Percentiles rank a stretch among this genome's conserved stretches.
Evolutionary conservation across 2,797 vertebrate genomes (phyloP).

Genomic region (Myoxocephalus aenaeus): DNA sequence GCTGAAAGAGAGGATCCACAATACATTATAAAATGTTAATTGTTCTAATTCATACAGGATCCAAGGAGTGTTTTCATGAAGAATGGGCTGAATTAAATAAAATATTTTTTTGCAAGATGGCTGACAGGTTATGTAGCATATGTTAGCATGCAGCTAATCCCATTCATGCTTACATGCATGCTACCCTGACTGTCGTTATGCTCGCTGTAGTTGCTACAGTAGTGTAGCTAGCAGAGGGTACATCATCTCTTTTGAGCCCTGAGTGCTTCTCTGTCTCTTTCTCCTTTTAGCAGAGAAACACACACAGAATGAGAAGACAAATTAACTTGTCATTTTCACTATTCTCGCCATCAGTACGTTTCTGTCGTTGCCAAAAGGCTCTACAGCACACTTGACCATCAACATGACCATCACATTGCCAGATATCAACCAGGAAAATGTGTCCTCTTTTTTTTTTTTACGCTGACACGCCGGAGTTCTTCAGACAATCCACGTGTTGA

Average conservation of each 20-base stretch:
- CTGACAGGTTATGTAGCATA: neutral
- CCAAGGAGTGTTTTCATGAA: neutral
- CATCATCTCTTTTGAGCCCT: neutral
- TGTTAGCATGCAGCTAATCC: neutral
- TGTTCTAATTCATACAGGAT: neutral
- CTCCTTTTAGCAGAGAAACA: neutral
- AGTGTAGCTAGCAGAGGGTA: too few relatives aligned
- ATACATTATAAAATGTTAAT: neutral
- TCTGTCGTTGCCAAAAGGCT: neutral
- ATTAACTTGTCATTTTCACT: neutral
- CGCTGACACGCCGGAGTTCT: neutral
- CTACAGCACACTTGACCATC: neutral
- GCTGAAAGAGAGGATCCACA: neutral
- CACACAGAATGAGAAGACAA: neutral
- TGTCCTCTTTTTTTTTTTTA: neutral
- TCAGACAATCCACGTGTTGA: neutral
- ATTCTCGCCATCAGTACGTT: neutral
- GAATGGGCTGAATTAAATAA: neutral
- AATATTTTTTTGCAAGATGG: neutral
- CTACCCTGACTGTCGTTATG: neutral
- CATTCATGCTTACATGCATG: neutral
- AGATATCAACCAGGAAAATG: slow-evolving; percentile 1
- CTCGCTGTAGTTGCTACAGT: neutral
- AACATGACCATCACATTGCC: neutral
- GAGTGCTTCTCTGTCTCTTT: neutral